Evolutionary conservation across 2,797 vertebrate species (phyloP).

Genomic region (Coendou prehensilis): DNA sequence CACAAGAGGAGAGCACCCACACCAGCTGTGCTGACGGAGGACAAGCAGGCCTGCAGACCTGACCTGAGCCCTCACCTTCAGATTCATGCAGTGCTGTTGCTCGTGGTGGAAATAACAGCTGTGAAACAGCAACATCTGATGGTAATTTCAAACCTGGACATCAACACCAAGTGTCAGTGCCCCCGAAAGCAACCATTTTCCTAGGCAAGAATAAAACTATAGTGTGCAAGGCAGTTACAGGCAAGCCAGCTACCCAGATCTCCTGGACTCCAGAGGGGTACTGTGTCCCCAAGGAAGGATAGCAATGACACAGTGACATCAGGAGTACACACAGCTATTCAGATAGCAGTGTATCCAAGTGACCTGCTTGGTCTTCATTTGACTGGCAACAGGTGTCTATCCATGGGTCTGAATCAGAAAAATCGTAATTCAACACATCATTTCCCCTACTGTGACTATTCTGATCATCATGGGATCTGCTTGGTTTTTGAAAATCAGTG

Average conservation of each 20-base stretch:
- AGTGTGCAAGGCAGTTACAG: constrained; percentile 79
- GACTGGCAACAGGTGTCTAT: constrained; percentile 50
- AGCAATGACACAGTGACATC: not conserved
- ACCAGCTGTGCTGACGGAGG: constrained; percentile 72
- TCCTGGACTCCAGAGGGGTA: constrained; percentile 70
- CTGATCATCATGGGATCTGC: constrained; percentile 29
- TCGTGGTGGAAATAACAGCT: constrained; percentile 82
- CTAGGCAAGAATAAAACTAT: not conserved
- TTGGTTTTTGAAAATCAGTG: constrained; percentile 58
- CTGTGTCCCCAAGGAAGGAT: not conserved
- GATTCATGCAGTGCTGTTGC: constrained; percentile 59
- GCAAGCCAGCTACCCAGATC: constrained; percentile 82
- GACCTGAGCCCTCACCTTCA: not conserved
- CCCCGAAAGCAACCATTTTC: constrained; percentile 60
- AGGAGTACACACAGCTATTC: constrained; percentile 74
- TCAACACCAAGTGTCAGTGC: constrained; percentile 76
- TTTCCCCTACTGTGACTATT: not conserved
- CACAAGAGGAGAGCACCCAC: rapidly evolving
- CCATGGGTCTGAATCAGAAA: not conserved
- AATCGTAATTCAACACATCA: not conserved
- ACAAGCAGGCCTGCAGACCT: constrained; percentile 70
- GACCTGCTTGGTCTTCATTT: constrained; percentile 82
- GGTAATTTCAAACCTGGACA: rapidly evolving
- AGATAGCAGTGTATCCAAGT: rapidly evolving
- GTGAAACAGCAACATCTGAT: rapidly evolving